These are phyloP conservation scores for Coilia nasus DNA, from an alignment of 2,797 vertebrate genomes.

Conservation along the genomic window DNA sequence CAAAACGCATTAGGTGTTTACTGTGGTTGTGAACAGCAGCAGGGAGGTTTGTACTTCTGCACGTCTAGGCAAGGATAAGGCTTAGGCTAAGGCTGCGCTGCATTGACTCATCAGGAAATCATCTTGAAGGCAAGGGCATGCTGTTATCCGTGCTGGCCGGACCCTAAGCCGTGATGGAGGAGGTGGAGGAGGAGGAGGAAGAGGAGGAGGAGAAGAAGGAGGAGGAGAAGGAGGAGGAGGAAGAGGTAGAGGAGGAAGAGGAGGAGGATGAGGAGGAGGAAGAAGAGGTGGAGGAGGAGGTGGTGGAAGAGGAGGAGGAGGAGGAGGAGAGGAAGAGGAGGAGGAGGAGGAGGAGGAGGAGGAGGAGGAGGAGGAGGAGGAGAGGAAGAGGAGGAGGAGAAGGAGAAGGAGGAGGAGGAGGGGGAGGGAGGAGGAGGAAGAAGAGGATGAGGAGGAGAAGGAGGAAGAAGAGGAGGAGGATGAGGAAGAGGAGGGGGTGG, in stretches of 20 bases:
- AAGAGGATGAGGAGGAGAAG: too few relatives aligned
- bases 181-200: constrained; percentile 63
- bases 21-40: neutral
- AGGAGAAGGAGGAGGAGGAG: constrained; percentile 53
- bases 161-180: constrained; percentile 70
- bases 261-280: too few relatives aligned
- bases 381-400: constrained; percentile 53
- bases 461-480: too few relatives aligned
- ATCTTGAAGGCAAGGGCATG: constrained; percentile 73
- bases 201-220: constrained; percentile 31
- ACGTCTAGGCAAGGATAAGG: constrained; percentile 35
- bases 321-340: too few relatives aligned
- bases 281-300: constrained; percentile 62
- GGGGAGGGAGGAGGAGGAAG: too few relatives aligned
- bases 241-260: too few relatives aligned
- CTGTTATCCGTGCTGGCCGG: constrained; percentile 69
- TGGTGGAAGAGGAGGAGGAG: constrained; percentile 33
- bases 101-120: constrained; percentile 52
- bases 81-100: constrained; percentile 38
- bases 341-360: too few relatives aligned
- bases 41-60: constrained; percentile 34
- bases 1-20: neutral
- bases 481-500: neutral
- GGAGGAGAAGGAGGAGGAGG: too few relatives aligned
- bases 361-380: too few relatives aligned